phyloP scores from a whole-genome alignment of 1,140 invertebrate species.

The Marisa cornuarietis region DNA sequence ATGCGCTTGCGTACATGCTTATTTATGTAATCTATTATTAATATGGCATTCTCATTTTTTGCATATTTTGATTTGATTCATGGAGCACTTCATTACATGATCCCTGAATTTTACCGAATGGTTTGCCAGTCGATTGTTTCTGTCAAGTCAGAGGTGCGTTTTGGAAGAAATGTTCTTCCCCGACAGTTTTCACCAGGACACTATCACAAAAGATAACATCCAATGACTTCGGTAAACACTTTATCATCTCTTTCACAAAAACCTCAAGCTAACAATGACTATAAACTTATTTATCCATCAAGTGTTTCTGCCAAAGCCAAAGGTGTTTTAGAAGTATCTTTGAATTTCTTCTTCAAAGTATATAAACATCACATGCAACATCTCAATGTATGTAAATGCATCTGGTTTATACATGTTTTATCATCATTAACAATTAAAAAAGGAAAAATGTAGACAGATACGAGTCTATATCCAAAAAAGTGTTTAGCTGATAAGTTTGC shows the following conservation, averaged over 20 bases:
- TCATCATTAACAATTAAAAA: neutral
- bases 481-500: no score
- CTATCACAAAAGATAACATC: slow-evolving; percentile 36
- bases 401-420: neutral
- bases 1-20: no score
- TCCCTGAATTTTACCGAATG: slow-evolving; percentile 72
- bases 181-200: slow-evolving; percentile 69
- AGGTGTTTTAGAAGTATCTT: no score
- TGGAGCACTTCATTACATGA: slow-evolving; percentile 62
- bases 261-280: no score
- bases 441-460: neutral
- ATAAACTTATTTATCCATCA: no score
- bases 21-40: no score
- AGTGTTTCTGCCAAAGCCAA: no score
- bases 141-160: slow-evolving; percentile 76
- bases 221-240: no score
- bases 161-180: slow-evolving; percentile 74
- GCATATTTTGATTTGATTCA: slow-evolving; percentile 42
- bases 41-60: no score
- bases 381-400: neutral
- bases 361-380: no score
- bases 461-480: neutral
- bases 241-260: no score
- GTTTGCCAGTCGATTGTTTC: slow-evolving; percentile 81
- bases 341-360: neutral